Base-by-base conservation (phyloP, 2,113 vertebrate genomes). In the Phalacrocorax aristotelis region DNA sequence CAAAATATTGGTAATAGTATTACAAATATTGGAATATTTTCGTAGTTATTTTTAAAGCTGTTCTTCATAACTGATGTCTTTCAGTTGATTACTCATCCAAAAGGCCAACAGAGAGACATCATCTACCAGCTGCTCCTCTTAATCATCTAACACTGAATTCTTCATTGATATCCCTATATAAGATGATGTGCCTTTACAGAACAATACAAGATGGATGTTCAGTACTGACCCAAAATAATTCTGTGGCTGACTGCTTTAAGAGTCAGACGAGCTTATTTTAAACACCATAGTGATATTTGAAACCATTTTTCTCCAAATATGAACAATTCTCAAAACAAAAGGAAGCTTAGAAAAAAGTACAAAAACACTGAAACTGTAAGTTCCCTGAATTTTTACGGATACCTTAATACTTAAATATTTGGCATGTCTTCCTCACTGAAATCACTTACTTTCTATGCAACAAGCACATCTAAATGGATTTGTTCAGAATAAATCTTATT, bases 11-110 rank as follows among this genome's bases (percentile, higher is more conserved):
- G 70, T 76, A 40, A 38, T 36, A 48, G 6, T 27, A 32, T n/a
- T 60, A 51, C 51, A 76, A 75, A 89, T 44, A 74, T 8, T 74
- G 30, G 27, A 72, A 64, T 60, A 76, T 48, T 76, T 85, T 80
- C 79, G 65, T 22, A 86, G 36, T 19, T 44, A 42, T 46, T 92
- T 97, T 97, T 66, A n/a, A 97, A 44, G 19, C 72, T 93, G 15
- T 34, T 95, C 27, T 51, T 78, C 27, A 78, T 86, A 87, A 76
- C 9, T 88, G 36, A 27, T 87, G 60, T 34, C 17, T 68, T 20
- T 87, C 92, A 92, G n/a, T 38, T 2, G 18, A 62, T 92, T 96
- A 65, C 81, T 92, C 48, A 95, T 83, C 60, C 60, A 72, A 87
- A 95, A 79, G 66, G 54, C 48, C 80, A 89, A 66, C 21, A 91